Base-by-base conservation (phyloP, 2,888 invertebrate species). In the Agonopterix alstromeriana region DNA sequence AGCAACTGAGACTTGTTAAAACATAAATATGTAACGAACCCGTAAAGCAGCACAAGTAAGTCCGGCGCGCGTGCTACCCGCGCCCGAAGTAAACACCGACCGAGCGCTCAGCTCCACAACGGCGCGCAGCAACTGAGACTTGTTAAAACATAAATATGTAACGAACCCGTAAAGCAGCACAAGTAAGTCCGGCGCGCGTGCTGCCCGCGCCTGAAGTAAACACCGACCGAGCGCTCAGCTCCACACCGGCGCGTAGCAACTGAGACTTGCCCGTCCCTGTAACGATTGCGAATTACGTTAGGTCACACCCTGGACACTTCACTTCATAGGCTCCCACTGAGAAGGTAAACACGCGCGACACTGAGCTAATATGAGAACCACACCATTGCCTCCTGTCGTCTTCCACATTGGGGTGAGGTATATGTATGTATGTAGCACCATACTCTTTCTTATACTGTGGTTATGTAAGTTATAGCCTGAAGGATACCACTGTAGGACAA, bases 161-260 rank as follows among this genome's bases (percentile, higher is more conserved):
- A 41, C 17, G 69, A 77, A 95, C 96, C 90, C 94, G 94, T 10
- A 96, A 90, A 45, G 97, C 97, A 36, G 96, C 92, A 52, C 96
- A 97, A 7, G 97, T 97, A 10, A 97, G 91, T 1, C 97, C 97
- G 52, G 97, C 97, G 46, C 93, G 91, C 0, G 97, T 95, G 36
- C 94, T 94, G 1, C 97, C 97, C 27, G 95, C 92, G 1, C 97
- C 97, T 2, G 96, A 96, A 0, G 97, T 96, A 57, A 95, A 87
- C 8, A 97, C 94, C 0, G 96, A 94, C 8, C 97, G 89, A 0
- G 94, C 91, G 2, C 89, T 92, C 73, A 90, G 90, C 10, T 82
- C 77, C 0, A 77, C 79, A 2, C 85, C 94, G 53, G 94, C 92
- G 55, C 93, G 91, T 27, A 97, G 84, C 46, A 97, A 82, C 75